Evolutionary conservation across 2,888 invertebrate species (phyloP).

Genomic region (Yponomeuta sedellus): DNA sequence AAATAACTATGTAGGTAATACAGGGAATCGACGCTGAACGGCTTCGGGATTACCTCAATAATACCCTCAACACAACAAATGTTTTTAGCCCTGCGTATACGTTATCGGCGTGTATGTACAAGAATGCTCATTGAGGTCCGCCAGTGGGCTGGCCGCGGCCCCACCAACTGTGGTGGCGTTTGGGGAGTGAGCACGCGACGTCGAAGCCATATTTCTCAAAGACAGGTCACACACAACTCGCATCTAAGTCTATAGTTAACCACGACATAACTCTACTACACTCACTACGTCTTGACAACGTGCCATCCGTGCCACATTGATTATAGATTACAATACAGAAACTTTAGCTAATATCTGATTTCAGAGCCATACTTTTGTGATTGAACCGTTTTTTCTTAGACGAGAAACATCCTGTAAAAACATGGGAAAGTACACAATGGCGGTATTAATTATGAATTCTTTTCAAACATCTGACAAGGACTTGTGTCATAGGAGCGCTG

Average conservation of each 20-base stretch:
- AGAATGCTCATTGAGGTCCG: constrained; percentile 9
- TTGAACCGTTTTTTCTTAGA: neutral
- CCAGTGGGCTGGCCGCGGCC: neutral
- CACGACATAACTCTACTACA: constrained; percentile 41
- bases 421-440: neutral
- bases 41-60: constrained; percentile 72
- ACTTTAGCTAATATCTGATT: neutral
- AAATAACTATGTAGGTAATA: constrained; percentile 69
- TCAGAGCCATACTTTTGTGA: constrained; percentile 23
- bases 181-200: constrained; percentile 30
- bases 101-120: constrained; percentile 9
- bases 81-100: constrained; percentile 53
- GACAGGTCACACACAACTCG: constrained; percentile 43
- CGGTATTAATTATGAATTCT: constrained; percentile 17
- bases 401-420: neutral
- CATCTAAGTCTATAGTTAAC: constrained; percentile 48
- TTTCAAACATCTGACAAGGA: constrained; percentile 42
- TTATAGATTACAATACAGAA: too few species aligned
- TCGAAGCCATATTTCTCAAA: constrained; percentile 55
- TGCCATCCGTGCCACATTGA: too few species aligned
- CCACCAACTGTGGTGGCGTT: constrained; percentile 26
- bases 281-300: too few species aligned
- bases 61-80: constrained; percentile 68
- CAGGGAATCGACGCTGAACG: constrained; percentile 70
- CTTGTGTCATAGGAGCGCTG: constrained; percentile 41